Evolutionary conservation across 1,140 invertebrate species (phyloP).

Genomic region (Stegodyphus mimosarum): DNA sequence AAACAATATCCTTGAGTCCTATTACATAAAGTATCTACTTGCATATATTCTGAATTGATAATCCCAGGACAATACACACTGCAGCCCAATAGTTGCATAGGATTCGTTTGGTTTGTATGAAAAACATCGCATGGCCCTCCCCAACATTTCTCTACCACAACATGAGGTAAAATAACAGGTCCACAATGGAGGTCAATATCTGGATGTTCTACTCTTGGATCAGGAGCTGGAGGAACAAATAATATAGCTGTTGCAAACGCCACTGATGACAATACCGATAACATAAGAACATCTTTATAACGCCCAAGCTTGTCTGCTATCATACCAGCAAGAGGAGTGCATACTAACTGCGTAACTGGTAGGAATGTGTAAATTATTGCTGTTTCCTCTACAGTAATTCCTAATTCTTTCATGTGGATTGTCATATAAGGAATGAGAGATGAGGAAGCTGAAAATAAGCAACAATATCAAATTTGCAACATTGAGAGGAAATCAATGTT

Average conservation of each 20-base stretch:
- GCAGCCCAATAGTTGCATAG: slow-evolving; percentile 29
- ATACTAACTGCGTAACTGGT: slow-evolving; percentile 80
- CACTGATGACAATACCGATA: slow-evolving; percentile 75
- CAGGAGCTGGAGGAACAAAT: slow-evolving; percentile 69
- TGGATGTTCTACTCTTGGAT: slow-evolving; percentile 46
- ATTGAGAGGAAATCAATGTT: no score
- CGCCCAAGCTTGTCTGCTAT: slow-evolving; percentile 84
- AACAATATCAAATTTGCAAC: no score
- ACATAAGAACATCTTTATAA: slow-evolving; percentile 78
- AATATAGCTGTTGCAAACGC: slow-evolving; percentile 77
- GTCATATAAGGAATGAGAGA: slow-evolving; percentile 83
- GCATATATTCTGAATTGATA: slow-evolving; percentile 24
- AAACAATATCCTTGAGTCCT: slow-evolving; percentile 22
- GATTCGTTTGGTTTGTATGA: slow-evolving; percentile 33
- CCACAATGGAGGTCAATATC: slow-evolving; percentile 44
- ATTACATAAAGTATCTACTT: not conserved
- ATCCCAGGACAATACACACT: slow-evolving; percentile 34
- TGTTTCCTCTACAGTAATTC: slow-evolving; percentile 84
- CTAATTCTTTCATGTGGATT: slow-evolving; percentile 85
- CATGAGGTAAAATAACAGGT: slow-evolving; percentile 40
- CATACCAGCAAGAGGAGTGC: slow-evolving; percentile 82
- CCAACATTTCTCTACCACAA: slow-evolving; percentile 55
- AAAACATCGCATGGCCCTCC: slow-evolving; percentile 54
- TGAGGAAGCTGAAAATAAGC: slow-evolving; percentile 76
- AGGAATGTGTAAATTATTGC: slow-evolving; percentile 87